Conservation (phyloP, 2,888 invertebrate species). For the Euphydryas editha region DNA sequence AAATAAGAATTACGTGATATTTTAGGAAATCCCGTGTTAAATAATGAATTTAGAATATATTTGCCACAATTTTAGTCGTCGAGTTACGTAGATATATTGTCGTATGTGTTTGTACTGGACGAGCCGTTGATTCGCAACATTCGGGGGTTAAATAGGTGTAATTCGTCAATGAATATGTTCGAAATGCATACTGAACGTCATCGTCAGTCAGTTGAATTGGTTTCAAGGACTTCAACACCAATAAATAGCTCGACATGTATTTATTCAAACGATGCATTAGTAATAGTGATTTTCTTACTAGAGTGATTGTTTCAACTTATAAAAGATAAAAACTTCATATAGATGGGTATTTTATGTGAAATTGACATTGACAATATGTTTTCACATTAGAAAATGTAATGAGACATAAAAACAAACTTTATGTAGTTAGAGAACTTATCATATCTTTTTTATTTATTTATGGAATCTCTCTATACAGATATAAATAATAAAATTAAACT, state of each 20-base stretch:
- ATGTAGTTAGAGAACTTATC: no score
- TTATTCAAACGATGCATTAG: neutral
- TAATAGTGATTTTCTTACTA: no score
- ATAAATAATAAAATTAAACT: no score
- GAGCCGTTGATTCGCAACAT: conserved; percentile 9
- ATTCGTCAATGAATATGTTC: conserved; percentile 8
- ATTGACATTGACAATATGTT: no score
- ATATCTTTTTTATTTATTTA: no score
- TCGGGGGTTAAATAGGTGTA: conserved; percentile 14
- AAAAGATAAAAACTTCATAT: no score
- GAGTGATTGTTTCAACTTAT: no score
- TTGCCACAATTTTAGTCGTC: neutral
- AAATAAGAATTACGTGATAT: neutral
- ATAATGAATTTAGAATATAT: neutral
- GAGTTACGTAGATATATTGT: neutral
- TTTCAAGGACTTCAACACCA: conserved; percentile 6
- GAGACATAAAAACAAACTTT: no score
- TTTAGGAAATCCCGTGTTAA: neutral
- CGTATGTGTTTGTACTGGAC: neutral
- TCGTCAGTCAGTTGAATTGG: conserved; percentile 1
- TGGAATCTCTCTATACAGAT: no score
- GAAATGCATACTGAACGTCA: neutral
- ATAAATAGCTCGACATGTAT: neutral
- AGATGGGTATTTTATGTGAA: no score
- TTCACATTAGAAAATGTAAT: no score